These are phyloP conservation scores for Syritta pipiens DNA, from an alignment of 2,888 invertebrate species.

Conservation along the genomic window DNA sequence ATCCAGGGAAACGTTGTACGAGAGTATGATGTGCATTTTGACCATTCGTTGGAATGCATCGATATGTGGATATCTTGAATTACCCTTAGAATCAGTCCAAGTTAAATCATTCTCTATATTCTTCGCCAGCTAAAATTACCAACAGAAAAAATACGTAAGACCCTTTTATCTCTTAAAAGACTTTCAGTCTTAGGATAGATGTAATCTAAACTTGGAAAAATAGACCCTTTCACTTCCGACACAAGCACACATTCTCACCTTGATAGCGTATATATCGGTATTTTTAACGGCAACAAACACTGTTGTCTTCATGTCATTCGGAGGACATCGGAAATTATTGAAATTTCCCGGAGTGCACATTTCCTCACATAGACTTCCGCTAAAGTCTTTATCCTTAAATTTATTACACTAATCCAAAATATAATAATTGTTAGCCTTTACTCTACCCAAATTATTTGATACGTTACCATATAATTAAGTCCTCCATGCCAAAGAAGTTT, in stretches of 20 bases:
- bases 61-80: slow-evolving; percentile 75
- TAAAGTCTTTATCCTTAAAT: slow-evolving; percentile 75
- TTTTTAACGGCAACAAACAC: slow-evolving; percentile 78
- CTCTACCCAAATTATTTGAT: too few species aligned
- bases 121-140: slow-evolving; percentile 72
- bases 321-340: slow-evolving; percentile 76
- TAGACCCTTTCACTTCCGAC: too few species aligned
- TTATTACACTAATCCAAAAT: slow-evolving; percentile 74
- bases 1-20: slow-evolving; percentile 77
- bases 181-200: too few species aligned
- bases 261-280: slow-evolving; percentile 76
- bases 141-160: neutral
- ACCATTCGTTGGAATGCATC: slow-evolving; percentile 78
- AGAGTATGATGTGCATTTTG: slow-evolving; percentile 76
- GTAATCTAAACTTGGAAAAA: too few species aligned
- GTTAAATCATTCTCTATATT: slow-evolving; percentile 75
- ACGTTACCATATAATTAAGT: slow-evolving; percentile 76
- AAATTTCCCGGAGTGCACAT: slow-evolving; percentile 75
- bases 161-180: too few species aligned
- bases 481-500: slow-evolving; percentile 76
- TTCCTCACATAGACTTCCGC: slow-evolving; percentile 77
- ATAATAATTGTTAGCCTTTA: too few species aligned
- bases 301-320: slow-evolving; percentile 76
- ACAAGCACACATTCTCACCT: slow-evolving; percentile 74
- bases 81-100: slow-evolving; percentile 75